A percentile compares a stretch with the other conserved stretches of the same genome.
phyloP scores from a whole-genome alignment of 1,140 invertebrate species.

The Neodiprion lecontei region DNA sequence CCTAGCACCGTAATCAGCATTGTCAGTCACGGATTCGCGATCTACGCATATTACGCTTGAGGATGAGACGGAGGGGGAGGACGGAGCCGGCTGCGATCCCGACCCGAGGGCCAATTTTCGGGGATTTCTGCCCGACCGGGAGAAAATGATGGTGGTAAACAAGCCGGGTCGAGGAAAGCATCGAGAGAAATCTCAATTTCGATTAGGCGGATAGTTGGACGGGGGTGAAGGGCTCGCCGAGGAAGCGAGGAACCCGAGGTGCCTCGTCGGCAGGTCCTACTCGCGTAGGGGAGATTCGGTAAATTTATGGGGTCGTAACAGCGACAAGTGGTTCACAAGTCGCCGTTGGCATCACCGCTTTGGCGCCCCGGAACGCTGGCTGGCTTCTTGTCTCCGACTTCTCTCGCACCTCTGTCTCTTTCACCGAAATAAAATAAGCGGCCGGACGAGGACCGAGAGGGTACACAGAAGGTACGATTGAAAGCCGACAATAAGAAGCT shows the following conservation, averaged over 20 bases:
- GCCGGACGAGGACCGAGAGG: not conserved
- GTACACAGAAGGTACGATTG: too few relatives aligned
- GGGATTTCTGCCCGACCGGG: not conserved
- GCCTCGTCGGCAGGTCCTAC: slow-evolving; percentile 20
- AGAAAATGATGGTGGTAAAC: not conserved
- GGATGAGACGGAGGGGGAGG: too few relatives aligned
- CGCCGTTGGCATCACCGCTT: slow-evolving; percentile 58
- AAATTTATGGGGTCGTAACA: slow-evolving; percentile 62
- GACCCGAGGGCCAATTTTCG: not conserved
- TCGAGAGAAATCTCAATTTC: slow-evolving; percentile 30
- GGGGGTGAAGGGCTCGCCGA: slow-evolving; percentile 25
- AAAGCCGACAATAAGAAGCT: too few relatives aligned
- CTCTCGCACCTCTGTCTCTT: not conserved
- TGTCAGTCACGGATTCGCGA: too few relatives aligned
- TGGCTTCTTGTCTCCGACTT: slow-evolving; percentile 31
- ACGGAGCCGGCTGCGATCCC: too few relatives aligned
- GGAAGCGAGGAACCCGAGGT: slow-evolving; percentile 39
- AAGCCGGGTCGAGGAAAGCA: not conserved
- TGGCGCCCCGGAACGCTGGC: slow-evolving; percentile 52
- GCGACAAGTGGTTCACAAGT: slow-evolving; percentile 64
- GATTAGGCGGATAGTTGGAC: slow-evolving; percentile 28
- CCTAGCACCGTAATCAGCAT: not conserved
- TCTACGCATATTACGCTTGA: too few relatives aligned
- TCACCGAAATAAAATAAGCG: slow-evolving; percentile 52
- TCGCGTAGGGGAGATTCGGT: slow-evolving; percentile 37